Evolutionary conservation across 2,797 vertebrate genomes (phyloP), one percentile per base, ranked within the genome.

Genomic region (Champsocephalus gunnari): DNA sequence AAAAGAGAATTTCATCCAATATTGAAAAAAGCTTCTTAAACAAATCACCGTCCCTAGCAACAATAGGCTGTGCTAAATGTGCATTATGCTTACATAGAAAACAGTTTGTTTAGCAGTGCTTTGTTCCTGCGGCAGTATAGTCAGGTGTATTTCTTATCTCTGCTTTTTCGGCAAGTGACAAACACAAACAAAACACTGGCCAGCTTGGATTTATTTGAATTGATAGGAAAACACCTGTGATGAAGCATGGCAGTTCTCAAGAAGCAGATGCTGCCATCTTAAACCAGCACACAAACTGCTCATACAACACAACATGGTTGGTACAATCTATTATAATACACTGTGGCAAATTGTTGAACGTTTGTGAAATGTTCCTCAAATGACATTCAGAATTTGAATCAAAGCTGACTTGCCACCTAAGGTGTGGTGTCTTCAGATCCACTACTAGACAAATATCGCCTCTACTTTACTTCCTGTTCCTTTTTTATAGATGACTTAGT

Each of bases 181-280:
- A 12, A 59, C 38, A 16, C 14, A n/a, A 48, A 59, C 24, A 47
- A 50, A n/a, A 21, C 44, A 57, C 14, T 17, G 41, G 1, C 8
- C 0, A 0, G 12, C 55, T 49, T 21, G 74, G 66, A 74, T 49
- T 58, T 55, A 81, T 79, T 56, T 71, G 17, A 41, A 74, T 13
- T 62, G 49, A 60, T 66, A 62, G 32, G 58, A 34, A 34, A 65
- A 80, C 62, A 54, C 59, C 49, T 53, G 62, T 80, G 69, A 34
- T 57, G 47, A 38, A 72, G 45, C 80, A 71, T 9, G 49, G 7
- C 49, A 34, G 12, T 41, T 77, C 57, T 66, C 48, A 44, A 53
- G 32, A 5, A 59, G 59, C 74, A 80, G 68, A 77, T 73, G 71
- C 45, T 80, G 32, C 21, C 14, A 34, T 28, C 63, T 79, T 21